phyloP scores from a whole-genome alignment of 2,113 vertebrate genomes.

The Grantiella picta region DNA sequence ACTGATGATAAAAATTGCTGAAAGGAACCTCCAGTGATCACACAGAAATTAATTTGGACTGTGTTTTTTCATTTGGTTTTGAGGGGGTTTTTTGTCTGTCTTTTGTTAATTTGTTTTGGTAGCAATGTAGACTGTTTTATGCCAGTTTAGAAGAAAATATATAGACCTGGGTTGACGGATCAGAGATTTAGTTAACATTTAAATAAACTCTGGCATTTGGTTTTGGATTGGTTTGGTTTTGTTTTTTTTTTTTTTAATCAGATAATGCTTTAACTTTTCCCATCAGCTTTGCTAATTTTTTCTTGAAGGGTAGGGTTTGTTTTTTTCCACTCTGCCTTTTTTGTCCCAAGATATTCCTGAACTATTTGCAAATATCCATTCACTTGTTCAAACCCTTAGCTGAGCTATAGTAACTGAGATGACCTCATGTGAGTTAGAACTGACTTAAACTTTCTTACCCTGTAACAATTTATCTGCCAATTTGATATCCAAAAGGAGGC shows the following conservation, averaged over 20 bases:
- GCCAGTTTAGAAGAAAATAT: neutral
- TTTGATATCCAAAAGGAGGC: neutral
- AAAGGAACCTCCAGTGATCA: neutral
- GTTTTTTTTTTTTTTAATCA: neutral
- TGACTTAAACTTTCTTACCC: neutral
- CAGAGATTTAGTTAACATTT: neutral
- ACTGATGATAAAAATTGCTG: neutral
- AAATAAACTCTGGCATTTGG: neutral
- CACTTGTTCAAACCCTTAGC: neutral
- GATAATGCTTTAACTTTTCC: neutral
- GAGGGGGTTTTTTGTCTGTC: fast-evolving
- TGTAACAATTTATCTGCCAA: neutral
- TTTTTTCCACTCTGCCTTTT: fast-evolving
- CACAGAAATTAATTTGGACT: neutral
- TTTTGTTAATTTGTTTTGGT: neutral
- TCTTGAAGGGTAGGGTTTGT: fast-evolving
- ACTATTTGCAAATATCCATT: neutral
- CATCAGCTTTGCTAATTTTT: neutral
- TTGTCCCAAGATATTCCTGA: neutral
- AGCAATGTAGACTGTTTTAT: neutral
- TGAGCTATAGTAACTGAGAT: neutral
- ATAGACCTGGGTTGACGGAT: neutral
- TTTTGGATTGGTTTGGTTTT: neutral
- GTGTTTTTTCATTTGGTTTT: fast-evolving
- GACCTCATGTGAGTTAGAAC: neutral